Conservation (phyloP, 2,888 invertebrate species). For the Dynastes tityus region DNA sequence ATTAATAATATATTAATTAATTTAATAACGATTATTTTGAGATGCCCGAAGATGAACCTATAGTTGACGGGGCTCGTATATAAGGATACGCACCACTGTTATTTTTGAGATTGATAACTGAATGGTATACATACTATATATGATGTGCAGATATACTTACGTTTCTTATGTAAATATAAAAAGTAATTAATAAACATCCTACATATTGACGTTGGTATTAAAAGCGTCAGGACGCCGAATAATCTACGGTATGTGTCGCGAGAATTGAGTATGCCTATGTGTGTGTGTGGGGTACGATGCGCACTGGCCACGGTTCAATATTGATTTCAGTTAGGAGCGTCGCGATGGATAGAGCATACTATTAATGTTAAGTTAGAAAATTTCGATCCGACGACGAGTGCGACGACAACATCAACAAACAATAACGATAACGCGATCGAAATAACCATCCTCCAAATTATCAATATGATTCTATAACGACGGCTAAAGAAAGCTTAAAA, state of each 20-base stretch:
- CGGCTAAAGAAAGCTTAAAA: conserved; percentile 1
- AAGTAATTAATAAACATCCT: not conserved
- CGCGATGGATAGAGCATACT: conserved; percentile 55
- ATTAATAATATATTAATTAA: no score
- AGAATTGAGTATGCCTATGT: not conserved
- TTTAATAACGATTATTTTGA: no score
- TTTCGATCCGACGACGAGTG: conserved; percentile 27
- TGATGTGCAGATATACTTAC: not conserved
- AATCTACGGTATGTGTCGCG: conserved; percentile 29
- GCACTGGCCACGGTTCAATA: conserved; percentile 40
- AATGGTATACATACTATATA: not conserved
- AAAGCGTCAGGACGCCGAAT: conserved; percentile 10
- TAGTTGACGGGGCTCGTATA: no score
- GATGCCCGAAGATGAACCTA: no score
- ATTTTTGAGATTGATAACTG: no score
- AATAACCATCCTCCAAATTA: conserved; percentile 15
- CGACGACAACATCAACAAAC: conserved; percentile 33
- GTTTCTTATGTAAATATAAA: not conserved
- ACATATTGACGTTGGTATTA: conserved; percentile 7
- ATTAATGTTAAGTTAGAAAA: conserved; percentile 40
- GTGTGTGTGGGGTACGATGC: conserved; percentile 31
- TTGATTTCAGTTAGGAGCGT: conserved; percentile 64
- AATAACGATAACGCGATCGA: conserved; percentile 33
- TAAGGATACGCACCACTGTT: no score
- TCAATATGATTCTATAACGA: conserved; percentile 19